Evolutionary conservation across 2,113 vertebrate genomes (phyloP).

Genomic region (Perognathus longimembris): DNA sequence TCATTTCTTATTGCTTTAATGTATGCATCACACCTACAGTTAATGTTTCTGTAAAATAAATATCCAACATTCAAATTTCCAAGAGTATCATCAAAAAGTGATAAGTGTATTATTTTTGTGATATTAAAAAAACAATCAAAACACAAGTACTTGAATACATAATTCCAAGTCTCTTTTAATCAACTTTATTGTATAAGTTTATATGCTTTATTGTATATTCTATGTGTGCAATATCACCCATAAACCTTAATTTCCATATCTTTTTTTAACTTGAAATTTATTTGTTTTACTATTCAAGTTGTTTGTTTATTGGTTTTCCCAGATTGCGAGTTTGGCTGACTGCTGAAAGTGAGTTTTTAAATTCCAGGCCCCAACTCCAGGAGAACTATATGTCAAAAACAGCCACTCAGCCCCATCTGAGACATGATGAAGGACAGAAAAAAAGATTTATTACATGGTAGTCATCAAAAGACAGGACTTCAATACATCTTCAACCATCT

Average conservation of each 20-base stretch:
- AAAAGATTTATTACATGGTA: too few relatives aligned
- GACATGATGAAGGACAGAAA: too few relatives aligned
- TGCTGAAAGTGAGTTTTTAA: too few relatives aligned
- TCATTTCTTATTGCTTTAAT: not conserved
- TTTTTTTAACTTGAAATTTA: not conserved
- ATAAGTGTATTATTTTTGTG: not conserved
- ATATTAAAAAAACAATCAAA: not conserved
- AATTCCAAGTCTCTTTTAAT: not conserved
- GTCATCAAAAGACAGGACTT: too few relatives aligned
- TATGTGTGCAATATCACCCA: not conserved
- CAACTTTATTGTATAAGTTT: not conserved
- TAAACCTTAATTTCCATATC: not conserved
- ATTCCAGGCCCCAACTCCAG: too few relatives aligned
- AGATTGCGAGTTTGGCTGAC: not conserved
- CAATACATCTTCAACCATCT: too few relatives aligned
- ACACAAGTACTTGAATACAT: not conserved
- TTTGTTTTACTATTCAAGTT: conserved; percentile 17
- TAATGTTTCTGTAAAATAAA: not conserved
- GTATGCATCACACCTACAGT: not conserved
- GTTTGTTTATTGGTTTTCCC: not conserved
- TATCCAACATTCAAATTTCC: not conserved
- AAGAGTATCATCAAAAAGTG: not conserved
- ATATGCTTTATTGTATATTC: not conserved
- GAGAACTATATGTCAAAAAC: too few relatives aligned
- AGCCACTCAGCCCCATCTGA: too few relatives aligned